A percentile compares a stretch with the other conserved stretches of the same genome.
These are phyloP conservation scores for Nephrotoma guestfalica DNA, from an alignment of 2,888 invertebrate genomes.

Conservation along the genomic window DNA sequence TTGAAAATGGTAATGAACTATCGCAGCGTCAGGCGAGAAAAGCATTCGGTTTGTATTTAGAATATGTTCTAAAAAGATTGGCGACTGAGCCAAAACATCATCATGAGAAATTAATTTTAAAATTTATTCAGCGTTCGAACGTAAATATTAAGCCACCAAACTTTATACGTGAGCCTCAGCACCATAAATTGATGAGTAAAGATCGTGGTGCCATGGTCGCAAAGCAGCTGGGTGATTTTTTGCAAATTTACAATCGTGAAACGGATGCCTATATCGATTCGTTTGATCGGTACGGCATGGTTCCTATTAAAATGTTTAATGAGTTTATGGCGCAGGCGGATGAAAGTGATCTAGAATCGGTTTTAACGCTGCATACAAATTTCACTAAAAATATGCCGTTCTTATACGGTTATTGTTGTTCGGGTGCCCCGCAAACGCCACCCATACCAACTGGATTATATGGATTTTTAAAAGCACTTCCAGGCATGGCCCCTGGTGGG, in stretches of 20 bases:
- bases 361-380: constrained; percentile 29
- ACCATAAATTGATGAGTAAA: constrained; percentile 55
- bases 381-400: constrained; percentile 30
- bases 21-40: constrained; percentile 54
- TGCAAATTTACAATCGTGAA: constrained; percentile 69
- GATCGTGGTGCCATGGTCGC: constrained; percentile 72
- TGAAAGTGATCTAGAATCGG: constrained; percentile 28
- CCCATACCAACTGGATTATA: constrained; percentile 31
- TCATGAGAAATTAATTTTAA: constrained; percentile 46
- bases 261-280: constrained; percentile 63
- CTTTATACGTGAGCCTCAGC: constrained; percentile 38
- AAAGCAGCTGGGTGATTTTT: constrained; percentile 70
- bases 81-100: constrained; percentile 30
- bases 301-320: constrained; percentile 37
- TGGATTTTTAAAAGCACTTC: constrained; percentile 30
- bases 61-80: constrained; percentile 55
- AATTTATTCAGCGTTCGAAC: constrained; percentile 61
- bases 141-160: constrained; percentile 56
- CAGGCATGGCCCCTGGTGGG: constrained; percentile 22
- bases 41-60: constrained; percentile 63
- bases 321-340: constrained; percentile 44
- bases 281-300: constrained; percentile 44
- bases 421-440: constrained; percentile 25
- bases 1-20: constrained; percentile 46
- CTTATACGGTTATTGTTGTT: constrained; percentile 27